Percentiles rank a stretch among this genome's conserved stretches.
phyloP scores from a whole-genome alignment of 2,888 invertebrate species.

The Synergus laeviventris region DNA sequence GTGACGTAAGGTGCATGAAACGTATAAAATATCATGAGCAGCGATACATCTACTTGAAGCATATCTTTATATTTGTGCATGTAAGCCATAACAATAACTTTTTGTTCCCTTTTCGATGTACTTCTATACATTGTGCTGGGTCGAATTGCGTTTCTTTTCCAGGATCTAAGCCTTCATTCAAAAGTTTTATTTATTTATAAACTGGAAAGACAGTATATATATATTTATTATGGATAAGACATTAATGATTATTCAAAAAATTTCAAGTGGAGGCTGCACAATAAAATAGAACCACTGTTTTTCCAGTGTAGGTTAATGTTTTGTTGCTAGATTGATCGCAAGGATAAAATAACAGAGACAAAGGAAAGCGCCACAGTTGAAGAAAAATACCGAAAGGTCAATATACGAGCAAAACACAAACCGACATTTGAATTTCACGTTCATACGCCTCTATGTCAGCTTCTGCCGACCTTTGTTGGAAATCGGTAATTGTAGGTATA shows the following conservation, averaged over 20 bases:
- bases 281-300: not conserved
- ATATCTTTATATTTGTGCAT: not conserved
- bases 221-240: not conserved
- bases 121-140: not conserved
- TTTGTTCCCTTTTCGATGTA: not conserved
- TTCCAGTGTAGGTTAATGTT: constrained; percentile 23
- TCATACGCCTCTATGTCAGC: constrained; percentile 19
- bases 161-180: not conserved
- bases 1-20: not conserved
- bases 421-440: constrained; percentile 30
- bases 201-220: not conserved
- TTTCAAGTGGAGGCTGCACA: not conserved
- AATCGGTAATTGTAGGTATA: constrained; percentile 23
- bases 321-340: constrained; percentile 13
- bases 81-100: not conserved
- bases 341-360: not conserved
- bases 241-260: not conserved
- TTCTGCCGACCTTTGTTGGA: constrained; percentile 13
- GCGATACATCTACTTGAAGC: not conserved
- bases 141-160: constrained; percentile 5
- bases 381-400: constrained; percentile 31
- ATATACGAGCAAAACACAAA: constrained; percentile 14
- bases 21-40: constrained; percentile 16
- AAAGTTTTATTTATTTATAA: not conserved
- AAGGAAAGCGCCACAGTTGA: not conserved